Evolutionary conservation across 2,113 vertebrate genomes (phyloP).

Genomic region (Petroica traversi): DNA sequence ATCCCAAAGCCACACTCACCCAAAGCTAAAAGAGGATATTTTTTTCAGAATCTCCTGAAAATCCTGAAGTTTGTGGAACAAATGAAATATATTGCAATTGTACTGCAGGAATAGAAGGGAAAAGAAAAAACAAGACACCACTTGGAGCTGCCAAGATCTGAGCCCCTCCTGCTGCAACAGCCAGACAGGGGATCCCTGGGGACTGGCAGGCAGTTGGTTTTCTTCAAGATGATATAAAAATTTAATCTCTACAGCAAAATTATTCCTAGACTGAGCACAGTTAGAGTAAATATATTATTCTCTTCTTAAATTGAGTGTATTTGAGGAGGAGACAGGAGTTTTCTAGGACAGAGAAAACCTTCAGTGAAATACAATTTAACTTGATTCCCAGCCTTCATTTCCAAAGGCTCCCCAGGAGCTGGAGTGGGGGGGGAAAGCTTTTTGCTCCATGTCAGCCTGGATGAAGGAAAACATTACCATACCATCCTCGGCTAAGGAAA

Average conservation of each 20-base stretch:
- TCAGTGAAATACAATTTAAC: neutral
- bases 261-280: conserved; percentile 2
- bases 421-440: neutral
- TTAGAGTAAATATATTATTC: conserved; percentile 21
- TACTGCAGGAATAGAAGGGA: neutral
- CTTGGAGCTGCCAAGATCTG: neutral
- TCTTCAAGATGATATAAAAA: conserved; percentile 22
- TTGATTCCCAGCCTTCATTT: neutral
- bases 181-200: neutral
- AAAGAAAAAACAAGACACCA: neutral
- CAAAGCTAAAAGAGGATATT: neutral
- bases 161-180: neutral
- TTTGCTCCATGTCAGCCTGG: neutral
- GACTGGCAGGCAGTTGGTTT: neutral
- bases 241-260: conserved; percentile 28
- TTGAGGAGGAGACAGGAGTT: neutral
- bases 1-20: neutral
- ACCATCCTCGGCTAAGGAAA: neutral
- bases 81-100: neutral
- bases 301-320: neutral
- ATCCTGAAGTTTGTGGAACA: neutral
- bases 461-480: neutral
- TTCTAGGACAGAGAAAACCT: neutral
- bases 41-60: neutral
- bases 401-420: neutral